Evolutionary conservation across 2,888 invertebrate species (phyloP).

Genomic region (Hybos culiciformis): DNA sequence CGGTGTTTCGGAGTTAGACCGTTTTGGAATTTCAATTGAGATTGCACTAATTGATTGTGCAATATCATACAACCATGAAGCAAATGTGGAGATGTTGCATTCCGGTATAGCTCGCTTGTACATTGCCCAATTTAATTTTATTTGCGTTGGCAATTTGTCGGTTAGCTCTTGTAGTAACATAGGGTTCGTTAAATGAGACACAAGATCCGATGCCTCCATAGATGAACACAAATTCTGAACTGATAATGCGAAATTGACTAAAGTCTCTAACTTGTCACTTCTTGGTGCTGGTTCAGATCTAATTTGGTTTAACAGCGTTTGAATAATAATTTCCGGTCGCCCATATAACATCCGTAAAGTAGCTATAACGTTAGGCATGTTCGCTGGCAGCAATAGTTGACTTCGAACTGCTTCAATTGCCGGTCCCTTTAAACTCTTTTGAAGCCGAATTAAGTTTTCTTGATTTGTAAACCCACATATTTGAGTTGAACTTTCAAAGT

Average conservation of each 20-base stretch:
- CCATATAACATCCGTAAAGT: conserved; percentile 4
- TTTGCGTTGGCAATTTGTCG: conserved; percentile 4
- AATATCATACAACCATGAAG: conserved; percentile 4
- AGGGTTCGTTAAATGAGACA: conserved; percentile 3
- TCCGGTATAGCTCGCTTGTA: conserved; percentile 1
- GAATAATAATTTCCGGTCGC: conserved; percentile 4
- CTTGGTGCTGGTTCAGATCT: neutral
- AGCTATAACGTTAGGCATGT: neutral
- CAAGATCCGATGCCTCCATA: conserved; percentile 1
- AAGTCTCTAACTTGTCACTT: conserved; percentile 5
- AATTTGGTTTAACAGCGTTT: neutral
- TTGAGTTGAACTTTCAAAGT: neutral
- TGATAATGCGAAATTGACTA: conserved; percentile 5
- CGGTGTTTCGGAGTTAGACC: too few relatives aligned
- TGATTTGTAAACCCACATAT: conserved; percentile 2
- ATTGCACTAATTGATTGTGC: conserved; percentile 3
- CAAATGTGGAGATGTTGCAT: conserved; percentile 2
- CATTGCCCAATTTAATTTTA: conserved; percentile 8
- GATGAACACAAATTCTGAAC: conserved; percentile 7
- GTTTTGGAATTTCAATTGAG: too few relatives aligned
- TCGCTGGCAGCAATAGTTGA: conserved; percentile 5
- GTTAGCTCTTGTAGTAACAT: conserved; percentile 7
- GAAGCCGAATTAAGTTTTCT: neutral
- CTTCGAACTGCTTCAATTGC: conserved; percentile 6
- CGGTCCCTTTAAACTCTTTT: neutral